A percentile compares a stretch with the other conserved stretches of the same genome.
These are phyloP conservation scores for Leptobrachium leishanense DNA, from an alignment of 2,113 vertebrate genomes.

Conservation along the genomic window DNA sequence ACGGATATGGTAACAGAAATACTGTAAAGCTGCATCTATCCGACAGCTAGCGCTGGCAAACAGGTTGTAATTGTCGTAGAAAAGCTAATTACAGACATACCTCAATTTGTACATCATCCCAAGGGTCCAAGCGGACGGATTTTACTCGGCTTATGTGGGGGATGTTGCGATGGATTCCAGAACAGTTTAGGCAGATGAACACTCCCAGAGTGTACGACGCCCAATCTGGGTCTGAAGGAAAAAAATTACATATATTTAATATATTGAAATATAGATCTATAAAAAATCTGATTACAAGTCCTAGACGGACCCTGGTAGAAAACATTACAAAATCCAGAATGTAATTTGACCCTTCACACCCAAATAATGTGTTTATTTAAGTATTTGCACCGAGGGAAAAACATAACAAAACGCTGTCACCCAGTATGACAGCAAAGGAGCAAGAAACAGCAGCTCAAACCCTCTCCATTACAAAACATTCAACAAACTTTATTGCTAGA, in stretches of 20 bases:
- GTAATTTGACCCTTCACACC: too few species aligned
- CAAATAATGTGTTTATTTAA: too few species aligned
- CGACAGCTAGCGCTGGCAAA: not conserved
- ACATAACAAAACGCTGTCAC: too few species aligned
- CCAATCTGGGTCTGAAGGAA: conserved; percentile 88
- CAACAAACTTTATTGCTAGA: too few species aligned
- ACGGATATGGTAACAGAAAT: not conserved
- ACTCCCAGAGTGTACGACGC: conserved; percentile 89
- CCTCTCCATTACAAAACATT: too few species aligned
- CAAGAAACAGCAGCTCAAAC: too few species aligned
- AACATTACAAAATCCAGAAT: too few species aligned
- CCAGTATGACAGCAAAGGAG: too few species aligned
- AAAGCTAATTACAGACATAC: conserved; percentile 56
- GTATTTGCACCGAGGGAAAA: too few species aligned
- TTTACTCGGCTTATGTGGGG: conserved; percentile 91
- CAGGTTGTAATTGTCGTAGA: not conserved
- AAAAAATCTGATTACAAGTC: too few species aligned
- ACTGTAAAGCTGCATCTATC: not conserved
- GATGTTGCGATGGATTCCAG: conserved; percentile 87
- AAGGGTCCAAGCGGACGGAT: conserved; percentile 82
- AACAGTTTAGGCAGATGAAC: conserved; percentile 92
- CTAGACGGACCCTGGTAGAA: too few species aligned
- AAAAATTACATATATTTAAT: not conserved
- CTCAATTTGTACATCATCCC: conserved; percentile 89
- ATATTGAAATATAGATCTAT: too few species aligned